Percentiles rank a stretch among this genome's conserved stretches.
Conservation (phyloP, 2,797 vertebrate species). For the Aplochiton taeniatus region DNA sequence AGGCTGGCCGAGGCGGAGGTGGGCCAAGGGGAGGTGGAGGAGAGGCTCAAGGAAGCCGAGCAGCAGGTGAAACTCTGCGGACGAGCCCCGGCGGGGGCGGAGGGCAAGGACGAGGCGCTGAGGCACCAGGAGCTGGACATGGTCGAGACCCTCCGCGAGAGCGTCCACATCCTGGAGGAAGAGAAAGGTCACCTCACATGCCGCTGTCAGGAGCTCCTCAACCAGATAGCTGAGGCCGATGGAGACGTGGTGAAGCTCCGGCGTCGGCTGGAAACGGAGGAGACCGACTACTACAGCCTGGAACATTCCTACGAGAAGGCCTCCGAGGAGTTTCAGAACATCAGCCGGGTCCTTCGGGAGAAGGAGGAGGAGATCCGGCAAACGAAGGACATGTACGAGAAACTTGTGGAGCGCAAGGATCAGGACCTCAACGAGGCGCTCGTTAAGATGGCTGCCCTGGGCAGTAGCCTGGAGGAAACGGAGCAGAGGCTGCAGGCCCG, state of each 20-base stretch:
- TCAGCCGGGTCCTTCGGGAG: conserved; percentile 82
- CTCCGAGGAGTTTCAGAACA: conserved; percentile 84
- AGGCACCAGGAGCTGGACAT: conserved; percentile 85
- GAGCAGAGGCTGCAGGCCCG: conserved; percentile 85
- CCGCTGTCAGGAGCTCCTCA: conserved; percentile 89
- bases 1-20: conserved; percentile 85
- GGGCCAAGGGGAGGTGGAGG: conserved; percentile 79
- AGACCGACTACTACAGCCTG: conserved; percentile 83
- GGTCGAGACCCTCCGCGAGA: conserved; percentile 82
- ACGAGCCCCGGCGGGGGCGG: conserved; percentile 68
- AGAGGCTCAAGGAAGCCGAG: conserved; percentile 81
- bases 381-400: conserved; percentile 85
- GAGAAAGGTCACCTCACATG: conserved; percentile 85
- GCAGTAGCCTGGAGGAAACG: conserved; percentile 88
- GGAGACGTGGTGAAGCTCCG: conserved; percentile 84
- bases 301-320: conserved; percentile 83
- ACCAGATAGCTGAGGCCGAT: conserved; percentile 84
- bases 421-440: conserved; percentile 88
- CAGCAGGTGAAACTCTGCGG: conserved; percentile 86
- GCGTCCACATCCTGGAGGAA: conserved; percentile 82
- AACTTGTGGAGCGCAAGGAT: conserved; percentile 85
- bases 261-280: conserved; percentile 79
- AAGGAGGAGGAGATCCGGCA: conserved; percentile 89
- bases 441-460: conserved; percentile 86
- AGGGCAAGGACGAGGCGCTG: conserved; percentile 80